Evolutionary conservation across 53 echinoderm and acorn worm genomes (phyloP), one percentile per base, ranked within the genome.

Genomic region (Temnopleurus reevesii): DNA sequence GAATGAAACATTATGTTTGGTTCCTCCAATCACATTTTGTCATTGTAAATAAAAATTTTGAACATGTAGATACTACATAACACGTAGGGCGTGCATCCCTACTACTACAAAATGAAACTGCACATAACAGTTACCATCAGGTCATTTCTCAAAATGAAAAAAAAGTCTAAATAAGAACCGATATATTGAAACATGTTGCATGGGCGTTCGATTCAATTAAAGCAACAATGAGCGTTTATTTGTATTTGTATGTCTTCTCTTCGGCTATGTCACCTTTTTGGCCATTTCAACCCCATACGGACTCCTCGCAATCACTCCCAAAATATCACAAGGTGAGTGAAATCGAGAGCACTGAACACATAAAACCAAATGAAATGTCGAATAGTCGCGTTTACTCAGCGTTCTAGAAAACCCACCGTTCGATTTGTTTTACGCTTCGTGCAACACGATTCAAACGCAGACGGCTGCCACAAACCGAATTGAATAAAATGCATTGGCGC

Each of bases 301-400:
- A n/a, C n/a, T 71, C 41, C 13, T 21, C 36, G 41, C 71, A 71
- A 71, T 71, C 71, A n/a, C 71, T n/a, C 71, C n/a, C 36, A 71
- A 71, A 71, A 71, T 19, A 38, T 71, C 43, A 23, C 71, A 71
- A 5, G 0, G 8, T 21, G 41, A 21, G 41, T 71, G 71, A 71
- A 71, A 71, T 71, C 71, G 71, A 71, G 71, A 71, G 19, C 38
- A 7, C 36, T 38, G 71, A 71, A 19, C 71, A 71, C 71, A 71
- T 71, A 71, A 71, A 41, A 71, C 43, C 38, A 19, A 71, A 38
- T 71, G 71, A 71, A 71, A 71, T 71, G 15, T 71, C 71, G 43
- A 71, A 6, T 71, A 71, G 71, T 71, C 55, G 54, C 55, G 83
- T 83, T 83, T 83, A 83, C 83, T 83, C 83, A 83, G 55, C 83